A percentile compares a stretch with the other conserved stretches of the same genome.
These are phyloP conservation scores for Drosophila gunungcola DNA, from an alignment of 1,140 invertebrate genomes.

Conservation along the genomic window DNA sequence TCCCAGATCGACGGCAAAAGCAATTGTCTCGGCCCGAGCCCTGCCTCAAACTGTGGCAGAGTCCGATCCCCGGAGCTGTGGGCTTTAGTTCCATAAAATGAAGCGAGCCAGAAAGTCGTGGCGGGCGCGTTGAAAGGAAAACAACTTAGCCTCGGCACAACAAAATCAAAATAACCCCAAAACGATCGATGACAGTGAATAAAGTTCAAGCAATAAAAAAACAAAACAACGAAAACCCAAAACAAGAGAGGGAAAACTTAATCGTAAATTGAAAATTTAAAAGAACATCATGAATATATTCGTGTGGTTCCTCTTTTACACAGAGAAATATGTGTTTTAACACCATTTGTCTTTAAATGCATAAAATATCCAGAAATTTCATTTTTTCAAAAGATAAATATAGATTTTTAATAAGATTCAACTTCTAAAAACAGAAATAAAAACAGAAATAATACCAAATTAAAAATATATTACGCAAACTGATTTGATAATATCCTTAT, in stretches of 20 bases:
- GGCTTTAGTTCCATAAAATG: slow-evolving; percentile 72
- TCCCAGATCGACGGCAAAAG: slow-evolving; percentile 17
- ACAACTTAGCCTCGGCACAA: slow-evolving; percentile 36
- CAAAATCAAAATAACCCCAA: slow-evolving; percentile 11
- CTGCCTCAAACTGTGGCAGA: slow-evolving; percentile 44
- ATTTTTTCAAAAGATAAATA: too few relatives aligned
- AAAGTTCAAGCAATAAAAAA: slow-evolving; percentile 41
- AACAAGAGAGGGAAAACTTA: slow-evolving; percentile 28
- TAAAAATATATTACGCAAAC: too few relatives aligned
- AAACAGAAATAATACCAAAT: too few relatives aligned
- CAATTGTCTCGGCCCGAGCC: slow-evolving; percentile 20
- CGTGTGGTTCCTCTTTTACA: slow-evolving; percentile 39
- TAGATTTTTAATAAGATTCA: too few relatives aligned
- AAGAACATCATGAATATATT: slow-evolving; percentile 48
- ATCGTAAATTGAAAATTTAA: slow-evolving; percentile 68
- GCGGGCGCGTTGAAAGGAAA: slow-evolving; percentile 57
- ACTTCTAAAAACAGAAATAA: too few relatives aligned
- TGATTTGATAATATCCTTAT: too few relatives aligned
- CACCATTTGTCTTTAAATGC: not conserved
- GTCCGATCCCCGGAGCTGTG: slow-evolving; percentile 30
- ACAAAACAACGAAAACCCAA: slow-evolving; percentile 15
- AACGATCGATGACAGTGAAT: slow-evolving; percentile 47
- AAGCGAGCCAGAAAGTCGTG: slow-evolving; percentile 75
- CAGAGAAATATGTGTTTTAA: not conserved
- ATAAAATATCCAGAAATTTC: not conserved